Percentiles rank a stretch among this genome's conserved stretches.
These are phyloP conservation scores for Hephaestus fuliginosus DNA, from an alignment of 2,797 vertebrate species.

Conservation along the genomic window DNA sequence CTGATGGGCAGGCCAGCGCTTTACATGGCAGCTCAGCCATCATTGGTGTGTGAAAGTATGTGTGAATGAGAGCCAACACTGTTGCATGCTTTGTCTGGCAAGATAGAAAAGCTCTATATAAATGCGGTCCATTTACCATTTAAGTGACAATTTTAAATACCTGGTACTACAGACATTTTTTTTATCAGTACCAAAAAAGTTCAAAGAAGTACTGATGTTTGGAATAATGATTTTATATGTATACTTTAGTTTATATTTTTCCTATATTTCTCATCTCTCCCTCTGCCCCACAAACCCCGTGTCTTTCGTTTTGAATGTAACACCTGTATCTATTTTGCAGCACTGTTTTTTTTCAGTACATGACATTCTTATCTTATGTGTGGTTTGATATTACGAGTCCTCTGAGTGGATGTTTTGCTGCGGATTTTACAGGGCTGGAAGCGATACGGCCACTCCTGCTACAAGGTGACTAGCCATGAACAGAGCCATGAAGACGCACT, in stretches of 20 bases:
- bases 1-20: no score
- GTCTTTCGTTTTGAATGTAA: no score
- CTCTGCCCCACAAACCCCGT: neutral
- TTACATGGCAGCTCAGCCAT: no score
- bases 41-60: no score
- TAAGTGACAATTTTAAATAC: neutral
- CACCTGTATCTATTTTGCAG: neutral
- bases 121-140: no score
- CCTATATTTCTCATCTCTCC: neutral
- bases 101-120: no score
- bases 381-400: neutral
- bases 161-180: neutral
- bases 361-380: constrained; percentile 7
- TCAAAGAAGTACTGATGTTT: neutral
- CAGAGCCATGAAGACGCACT: constrained; percentile 89
- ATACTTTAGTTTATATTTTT: neutral
- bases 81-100: no score
- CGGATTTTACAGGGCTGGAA: constrained; percentile 90
- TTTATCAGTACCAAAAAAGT: neutral
- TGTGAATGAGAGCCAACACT: no score
- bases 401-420: neutral
- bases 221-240: neutral
- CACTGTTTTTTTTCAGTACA: neutral
- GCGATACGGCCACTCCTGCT: constrained; percentile 91
- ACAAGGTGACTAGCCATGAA: constrained; percentile 88